phyloP scores from a whole-genome alignment of 2,888 invertebrate species.

The Xylota segnis region DNA sequence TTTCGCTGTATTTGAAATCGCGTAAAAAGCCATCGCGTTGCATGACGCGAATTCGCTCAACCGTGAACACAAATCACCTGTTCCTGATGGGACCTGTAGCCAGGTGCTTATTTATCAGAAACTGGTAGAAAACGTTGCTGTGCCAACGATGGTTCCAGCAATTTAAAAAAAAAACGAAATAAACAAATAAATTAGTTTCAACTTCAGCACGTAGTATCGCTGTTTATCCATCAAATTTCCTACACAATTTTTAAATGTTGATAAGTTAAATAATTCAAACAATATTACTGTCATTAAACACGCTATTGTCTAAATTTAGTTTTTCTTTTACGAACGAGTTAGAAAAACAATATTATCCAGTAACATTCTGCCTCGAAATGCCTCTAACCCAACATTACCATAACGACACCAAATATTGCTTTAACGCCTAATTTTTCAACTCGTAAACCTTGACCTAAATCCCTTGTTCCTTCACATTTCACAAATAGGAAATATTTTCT shows the following conservation, averaged over 20 bases:
- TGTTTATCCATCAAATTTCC: not conserved
- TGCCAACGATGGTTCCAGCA: too few relatives aligned
- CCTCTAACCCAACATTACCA: conserved; percentile 19
- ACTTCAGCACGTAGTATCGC: not conserved
- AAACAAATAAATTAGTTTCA: too few relatives aligned
- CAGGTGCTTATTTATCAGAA: too few relatives aligned
- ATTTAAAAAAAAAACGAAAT: too few relatives aligned
- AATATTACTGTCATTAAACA: not conserved
- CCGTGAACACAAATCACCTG: too few relatives aligned
- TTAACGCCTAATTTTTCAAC: conserved; percentile 35
- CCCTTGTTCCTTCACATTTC: conserved; percentile 16
- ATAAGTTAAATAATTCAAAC: not conserved
- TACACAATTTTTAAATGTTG: not conserved
- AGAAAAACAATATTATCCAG: not conserved
- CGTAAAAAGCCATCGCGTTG: too few relatives aligned
- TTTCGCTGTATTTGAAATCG: too few relatives aligned
- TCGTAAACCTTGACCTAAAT: conserved; percentile 36
- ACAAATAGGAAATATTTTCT: conserved; percentile 2
- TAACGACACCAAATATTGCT: conserved; percentile 14
- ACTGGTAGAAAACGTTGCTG: too few relatives aligned
- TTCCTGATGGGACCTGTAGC: too few relatives aligned
- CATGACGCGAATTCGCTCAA: too few relatives aligned
- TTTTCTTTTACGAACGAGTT: conserved; percentile 4
- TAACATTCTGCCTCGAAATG: not conserved
- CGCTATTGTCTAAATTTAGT: conserved; percentile 27